These are phyloP conservation scores for Callospermophilus lateralis DNA, from an alignment of 2,113 vertebrate species.

Conservation along the genomic window DNA sequence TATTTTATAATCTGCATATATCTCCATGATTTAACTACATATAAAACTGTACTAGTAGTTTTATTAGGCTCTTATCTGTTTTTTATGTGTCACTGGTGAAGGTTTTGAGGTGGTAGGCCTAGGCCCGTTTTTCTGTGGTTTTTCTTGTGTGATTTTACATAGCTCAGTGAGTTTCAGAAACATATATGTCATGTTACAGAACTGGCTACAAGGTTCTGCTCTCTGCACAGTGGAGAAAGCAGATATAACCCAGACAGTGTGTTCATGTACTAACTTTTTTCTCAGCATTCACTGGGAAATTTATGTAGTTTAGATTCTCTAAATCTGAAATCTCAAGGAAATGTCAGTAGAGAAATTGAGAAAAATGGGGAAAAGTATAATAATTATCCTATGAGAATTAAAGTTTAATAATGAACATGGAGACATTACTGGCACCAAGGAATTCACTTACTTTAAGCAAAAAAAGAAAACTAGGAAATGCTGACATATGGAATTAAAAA, in stretches of 20 bases:
- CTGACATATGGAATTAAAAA: not conserved
- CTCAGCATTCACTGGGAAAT: conserved; percentile 14
- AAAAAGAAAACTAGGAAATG: not conserved
- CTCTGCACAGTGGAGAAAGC: not conserved
- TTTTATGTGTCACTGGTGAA: conserved; percentile 26
- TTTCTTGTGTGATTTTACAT: not conserved
- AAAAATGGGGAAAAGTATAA: not conserved
- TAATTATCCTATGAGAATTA: conserved; percentile 45
- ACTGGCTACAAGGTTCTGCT: not conserved
- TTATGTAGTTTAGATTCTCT: not conserved
- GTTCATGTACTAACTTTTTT: not conserved
- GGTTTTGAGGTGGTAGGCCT: not conserved
- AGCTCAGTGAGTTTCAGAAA: not conserved
- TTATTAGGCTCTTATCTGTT: not conserved
- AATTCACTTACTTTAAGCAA: not conserved
- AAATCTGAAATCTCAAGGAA: conserved; percentile 5
- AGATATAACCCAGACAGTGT: not conserved
- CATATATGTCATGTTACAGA: not conserved
- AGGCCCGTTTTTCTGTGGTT: not conserved
- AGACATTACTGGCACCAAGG: not conserved
- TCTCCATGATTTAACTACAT: not conserved
- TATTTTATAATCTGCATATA: not conserved
- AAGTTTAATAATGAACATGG: conserved; percentile 22
- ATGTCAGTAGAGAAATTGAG: not conserved
- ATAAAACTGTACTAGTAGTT: not conserved